phyloP scores from a whole-genome alignment of 2,113 vertebrate genomes.

The Chascanopsetta lugubris region DNA sequence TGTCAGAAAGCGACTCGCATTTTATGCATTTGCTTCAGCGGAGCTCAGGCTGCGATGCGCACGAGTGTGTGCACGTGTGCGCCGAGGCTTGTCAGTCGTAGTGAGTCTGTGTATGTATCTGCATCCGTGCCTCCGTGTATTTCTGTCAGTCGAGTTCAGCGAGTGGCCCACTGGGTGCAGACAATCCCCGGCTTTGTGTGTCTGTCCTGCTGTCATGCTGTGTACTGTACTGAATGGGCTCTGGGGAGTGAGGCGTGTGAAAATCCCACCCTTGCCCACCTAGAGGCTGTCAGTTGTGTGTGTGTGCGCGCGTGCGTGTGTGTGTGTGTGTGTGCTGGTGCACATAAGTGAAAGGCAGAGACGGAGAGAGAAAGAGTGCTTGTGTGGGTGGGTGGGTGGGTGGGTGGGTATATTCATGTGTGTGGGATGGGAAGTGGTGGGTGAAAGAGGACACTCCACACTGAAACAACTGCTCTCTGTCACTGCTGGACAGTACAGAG shows the following conservation, averaged over 20 bases:
- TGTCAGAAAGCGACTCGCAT: too few relatives aligned
- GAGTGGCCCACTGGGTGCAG: slow-evolving; percentile 59
- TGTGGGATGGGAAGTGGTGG: slow-evolving; percentile 45
- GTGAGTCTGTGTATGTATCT: slow-evolving; percentile 52
- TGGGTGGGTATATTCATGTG: neutral
- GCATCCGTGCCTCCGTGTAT: slow-evolving; percentile 55
- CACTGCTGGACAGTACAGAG: slow-evolving; percentile 56
- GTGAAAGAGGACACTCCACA: slow-evolving; percentile 47
- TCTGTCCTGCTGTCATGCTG: slow-evolving; percentile 66
- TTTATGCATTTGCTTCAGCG: too few relatives aligned
- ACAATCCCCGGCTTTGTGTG: slow-evolving; percentile 76
- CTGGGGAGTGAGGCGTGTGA: slow-evolving; percentile 76
- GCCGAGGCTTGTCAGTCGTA: slow-evolving; percentile 23
- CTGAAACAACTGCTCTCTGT: slow-evolving; percentile 55
- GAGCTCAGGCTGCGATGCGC: too few relatives aligned
- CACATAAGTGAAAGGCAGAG: slow-evolving; percentile 8
- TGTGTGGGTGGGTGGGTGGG: neutral
- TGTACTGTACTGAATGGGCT: slow-evolving; percentile 79
- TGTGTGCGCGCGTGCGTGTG: slow-evolving; percentile 12
- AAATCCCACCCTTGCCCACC: slow-evolving; percentile 75
- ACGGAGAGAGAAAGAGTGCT: slow-evolving; percentile 15
- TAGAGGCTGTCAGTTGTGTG: slow-evolving; percentile 55
- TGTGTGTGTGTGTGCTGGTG: neutral
- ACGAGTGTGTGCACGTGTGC: neutral
- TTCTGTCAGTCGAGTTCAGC: slow-evolving; percentile 61